A percentile compares a stretch with the other conserved stretches of the same genome.
These are phyloP conservation scores for Dicerorhinus sumatrensis DNA, from an alignment of 2,113 vertebrate genomes.

Conservation along the genomic window DNA sequence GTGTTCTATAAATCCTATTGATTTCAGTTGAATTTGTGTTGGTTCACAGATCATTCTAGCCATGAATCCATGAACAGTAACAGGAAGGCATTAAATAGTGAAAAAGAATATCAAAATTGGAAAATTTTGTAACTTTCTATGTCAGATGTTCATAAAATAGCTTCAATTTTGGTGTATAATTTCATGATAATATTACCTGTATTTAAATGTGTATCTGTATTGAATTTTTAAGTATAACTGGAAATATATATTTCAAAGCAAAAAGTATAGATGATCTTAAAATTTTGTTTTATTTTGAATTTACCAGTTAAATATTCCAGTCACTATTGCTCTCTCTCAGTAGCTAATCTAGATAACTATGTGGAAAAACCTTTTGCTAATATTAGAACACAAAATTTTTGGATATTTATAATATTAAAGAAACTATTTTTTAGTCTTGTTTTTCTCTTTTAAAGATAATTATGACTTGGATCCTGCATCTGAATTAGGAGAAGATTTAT, in stretches of 20 bases:
- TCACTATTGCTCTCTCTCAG: background rate
- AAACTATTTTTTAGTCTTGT: slow-evolving; percentile 38
- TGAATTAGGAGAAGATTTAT: slow-evolving; percentile 91
- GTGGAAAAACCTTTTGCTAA: slow-evolving; percentile 27
- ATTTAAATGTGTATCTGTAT: slow-evolving; percentile 19
- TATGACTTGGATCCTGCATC: slow-evolving; percentile 89
- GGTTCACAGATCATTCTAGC: background rate
- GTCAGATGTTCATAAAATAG: slow-evolving; percentile 1
- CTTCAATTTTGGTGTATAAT: slow-evolving; percentile 33
- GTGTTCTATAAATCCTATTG: background rate
- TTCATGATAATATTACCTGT: slow-evolving; percentile 34
- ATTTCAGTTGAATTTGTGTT: slow-evolving; percentile 36
- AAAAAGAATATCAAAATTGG: slow-evolving; percentile 7
- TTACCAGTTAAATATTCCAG: slow-evolving; percentile 41
- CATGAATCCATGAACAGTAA: background rate
- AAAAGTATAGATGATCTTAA: slow-evolving; percentile 26
- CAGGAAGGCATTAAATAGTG: background rate
- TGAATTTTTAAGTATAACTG: slow-evolving; percentile 45
- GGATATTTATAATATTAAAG: background rate
- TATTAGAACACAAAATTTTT: slow-evolving; percentile 33
- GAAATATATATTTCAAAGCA: slow-evolving; percentile 45
- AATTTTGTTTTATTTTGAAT: slow-evolving; percentile 46
- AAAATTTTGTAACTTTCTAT: slow-evolving; percentile 14
- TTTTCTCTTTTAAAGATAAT: slow-evolving; percentile 80
- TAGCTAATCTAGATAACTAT: slow-evolving; percentile 36